A percentile compares a stretch with the other conserved stretches of the same genome.
phyloP scores from a whole-genome alignment of 2,113 vertebrate species.

The Gavialis gangeticus region DNA sequence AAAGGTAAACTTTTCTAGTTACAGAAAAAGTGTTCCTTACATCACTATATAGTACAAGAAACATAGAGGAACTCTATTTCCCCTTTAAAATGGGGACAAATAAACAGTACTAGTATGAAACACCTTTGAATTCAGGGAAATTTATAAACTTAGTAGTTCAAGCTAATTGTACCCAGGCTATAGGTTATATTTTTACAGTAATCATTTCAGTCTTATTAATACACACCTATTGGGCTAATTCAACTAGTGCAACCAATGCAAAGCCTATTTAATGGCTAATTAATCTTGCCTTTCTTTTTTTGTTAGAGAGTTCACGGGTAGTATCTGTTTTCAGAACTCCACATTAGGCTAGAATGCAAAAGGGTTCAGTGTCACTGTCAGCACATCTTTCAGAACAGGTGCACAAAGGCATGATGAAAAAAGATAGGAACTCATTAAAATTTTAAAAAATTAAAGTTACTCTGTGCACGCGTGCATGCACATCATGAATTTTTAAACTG shows the following conservation, averaged over 20 bases:
- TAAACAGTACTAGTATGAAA: neutral
- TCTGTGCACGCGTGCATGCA: neutral
- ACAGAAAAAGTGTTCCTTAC: neutral
- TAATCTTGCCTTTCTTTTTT: neutral
- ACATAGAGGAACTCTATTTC: neutral
- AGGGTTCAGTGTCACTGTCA: neutral
- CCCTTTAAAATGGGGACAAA: neutral
- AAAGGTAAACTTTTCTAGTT: neutral
- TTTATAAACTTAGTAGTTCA: neutral
- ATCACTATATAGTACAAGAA: neutral
- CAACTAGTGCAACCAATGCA: neutral
- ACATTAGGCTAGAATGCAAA: constrained; percentile 9
- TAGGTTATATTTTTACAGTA: neutral
- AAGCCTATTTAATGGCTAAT: neutral
- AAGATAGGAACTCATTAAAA: rapidly evolving
- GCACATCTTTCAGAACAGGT: neutral
- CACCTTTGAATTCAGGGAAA: neutral
- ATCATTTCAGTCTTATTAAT: neutral
- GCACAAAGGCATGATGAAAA: neutral
- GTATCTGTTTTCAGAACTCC: neutral
- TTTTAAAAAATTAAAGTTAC: neutral
- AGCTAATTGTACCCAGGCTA: neutral
- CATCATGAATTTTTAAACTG: neutral
- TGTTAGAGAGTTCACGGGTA: neutral
- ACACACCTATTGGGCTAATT: neutral